These are phyloP conservation scores for Thera britannica DNA, from an alignment of 2,888 invertebrate species.

Conservation along the genomic window DNA sequence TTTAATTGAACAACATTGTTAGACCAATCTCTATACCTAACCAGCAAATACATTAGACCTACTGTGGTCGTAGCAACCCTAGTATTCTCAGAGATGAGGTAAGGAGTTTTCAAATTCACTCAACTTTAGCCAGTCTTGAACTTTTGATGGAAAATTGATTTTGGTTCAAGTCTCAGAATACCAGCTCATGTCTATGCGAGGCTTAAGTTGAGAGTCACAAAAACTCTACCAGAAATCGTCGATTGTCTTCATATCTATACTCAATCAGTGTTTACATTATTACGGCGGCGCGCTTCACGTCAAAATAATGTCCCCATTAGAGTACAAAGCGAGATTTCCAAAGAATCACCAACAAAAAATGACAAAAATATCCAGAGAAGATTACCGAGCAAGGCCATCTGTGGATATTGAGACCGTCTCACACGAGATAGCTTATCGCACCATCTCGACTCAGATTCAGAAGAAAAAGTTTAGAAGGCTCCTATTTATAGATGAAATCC, in stretches of 20 bases:
- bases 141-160: too few relatives aligned
- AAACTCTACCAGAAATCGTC: constrained; percentile 62
- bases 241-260: constrained; percentile 81
- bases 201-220: constrained; percentile 57
- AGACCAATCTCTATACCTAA: constrained; percentile 13
- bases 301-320: constrained; percentile 85
- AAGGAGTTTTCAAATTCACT: neutral
- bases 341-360: constrained; percentile 80
- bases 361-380: constrained; percentile 76
- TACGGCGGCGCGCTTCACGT: constrained; percentile 75
- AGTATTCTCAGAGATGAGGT: neutral
- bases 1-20: constrained; percentile 33
- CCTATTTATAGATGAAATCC: constrained; percentile 80
- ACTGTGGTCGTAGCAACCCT: constrained; percentile 5
- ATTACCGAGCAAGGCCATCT: constrained; percentile 83
- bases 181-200: constrained; percentile 26
- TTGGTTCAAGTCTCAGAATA: too few relatives aligned
- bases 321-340: constrained; percentile 78
- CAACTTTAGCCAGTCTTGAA: neutral
- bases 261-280: constrained; percentile 83
- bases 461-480: constrained; percentile 81
- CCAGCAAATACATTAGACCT: constrained; percentile 6
- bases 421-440: constrained; percentile 80
- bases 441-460: constrained; percentile 81
- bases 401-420: constrained; percentile 84